Percentiles rank a stretch among this genome's conserved stretches.
phyloP scores from a whole-genome alignment of 2,113 vertebrate genomes.

The Muntiacus muntjak region DNA sequence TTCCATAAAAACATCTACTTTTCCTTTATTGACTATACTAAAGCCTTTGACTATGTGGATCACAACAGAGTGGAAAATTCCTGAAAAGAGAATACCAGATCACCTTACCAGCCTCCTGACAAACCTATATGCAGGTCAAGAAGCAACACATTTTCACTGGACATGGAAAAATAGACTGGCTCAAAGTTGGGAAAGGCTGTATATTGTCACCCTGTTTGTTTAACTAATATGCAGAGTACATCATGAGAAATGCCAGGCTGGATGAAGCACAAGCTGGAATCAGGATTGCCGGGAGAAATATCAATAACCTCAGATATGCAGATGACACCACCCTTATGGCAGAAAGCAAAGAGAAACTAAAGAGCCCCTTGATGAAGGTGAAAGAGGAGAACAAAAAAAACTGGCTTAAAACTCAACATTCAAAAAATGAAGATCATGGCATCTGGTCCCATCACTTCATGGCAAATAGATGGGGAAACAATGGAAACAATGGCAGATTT shows the following conservation, averaged over 20 bases:
- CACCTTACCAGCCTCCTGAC: neutral
- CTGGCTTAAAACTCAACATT: neutral
- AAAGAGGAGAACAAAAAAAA: neutral
- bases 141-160: neutral
- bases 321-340: neutral
- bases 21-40: neutral
- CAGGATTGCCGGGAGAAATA: neutral
- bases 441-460: neutral
- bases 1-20: neutral
- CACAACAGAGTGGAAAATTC: neutral
- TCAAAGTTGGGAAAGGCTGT: neutral
- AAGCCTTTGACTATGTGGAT: neutral
- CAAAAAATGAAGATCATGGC: neutral
- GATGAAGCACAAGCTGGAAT: neutral
- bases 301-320: neutral
- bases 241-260: neutral
- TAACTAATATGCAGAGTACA: neutral
- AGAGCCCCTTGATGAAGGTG: neutral
- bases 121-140: neutral
- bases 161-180: neutral
- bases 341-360: neutral
- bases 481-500: neutral
- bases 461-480: neutral
- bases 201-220: neutral
- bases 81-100: neutral